A percentile compares a stretch with the other conserved stretches of the same genome.
phyloP scores from a whole-genome alignment of 2,113 vertebrate species.

The Xiphophorus maculatus region DNA sequence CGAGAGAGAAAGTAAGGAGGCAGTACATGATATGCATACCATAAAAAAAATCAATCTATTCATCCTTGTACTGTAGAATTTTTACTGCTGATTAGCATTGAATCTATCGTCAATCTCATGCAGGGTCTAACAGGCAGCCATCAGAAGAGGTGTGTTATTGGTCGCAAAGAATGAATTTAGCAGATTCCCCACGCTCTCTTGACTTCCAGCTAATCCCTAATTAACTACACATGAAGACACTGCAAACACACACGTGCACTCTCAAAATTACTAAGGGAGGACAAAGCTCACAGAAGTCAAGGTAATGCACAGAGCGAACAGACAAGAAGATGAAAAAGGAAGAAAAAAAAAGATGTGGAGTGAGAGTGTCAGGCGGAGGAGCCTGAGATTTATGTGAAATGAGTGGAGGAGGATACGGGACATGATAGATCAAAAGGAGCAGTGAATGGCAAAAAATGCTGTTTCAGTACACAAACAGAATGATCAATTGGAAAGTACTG shows the following conservation, averaged over 20 bases:
- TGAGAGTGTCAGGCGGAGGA: constrained; percentile 3
- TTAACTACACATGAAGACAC: constrained; percentile 41
- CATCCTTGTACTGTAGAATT: constrained; percentile 13
- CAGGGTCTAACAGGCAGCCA: constrained; percentile 24
- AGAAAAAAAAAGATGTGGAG: neutral
- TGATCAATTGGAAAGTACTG: constrained; percentile 51
- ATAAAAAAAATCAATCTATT: constrained; percentile 22
- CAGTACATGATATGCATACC: constrained; percentile 8
- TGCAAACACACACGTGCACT: neutral
- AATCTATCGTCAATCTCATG: constrained; percentile 47
- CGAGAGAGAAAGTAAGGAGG: constrained; percentile 27
- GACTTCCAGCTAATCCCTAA: constrained; percentile 61
- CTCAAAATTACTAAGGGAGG: constrained; percentile 4
- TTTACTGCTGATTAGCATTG: constrained; percentile 53
- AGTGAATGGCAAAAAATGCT: constrained; percentile 43
- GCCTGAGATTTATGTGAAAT: constrained; percentile 47
- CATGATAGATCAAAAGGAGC: constrained; percentile 54
- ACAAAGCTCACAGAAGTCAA: constrained; percentile 27
- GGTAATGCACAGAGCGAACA: constrained; percentile 24
- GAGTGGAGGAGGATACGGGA: constrained; percentile 25
- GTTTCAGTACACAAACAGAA: constrained; percentile 44
- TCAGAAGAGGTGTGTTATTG: constrained; percentile 36
- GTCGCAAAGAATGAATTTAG: constrained; percentile 57
- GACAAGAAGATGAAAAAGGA: constrained; percentile 7
- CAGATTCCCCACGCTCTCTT: constrained; percentile 59